Evolutionary conservation across 2,797 vertebrate genomes (phyloP), one percentile per base, ranked within the genome.

Genomic region (Urophycis tenuis): DNA sequence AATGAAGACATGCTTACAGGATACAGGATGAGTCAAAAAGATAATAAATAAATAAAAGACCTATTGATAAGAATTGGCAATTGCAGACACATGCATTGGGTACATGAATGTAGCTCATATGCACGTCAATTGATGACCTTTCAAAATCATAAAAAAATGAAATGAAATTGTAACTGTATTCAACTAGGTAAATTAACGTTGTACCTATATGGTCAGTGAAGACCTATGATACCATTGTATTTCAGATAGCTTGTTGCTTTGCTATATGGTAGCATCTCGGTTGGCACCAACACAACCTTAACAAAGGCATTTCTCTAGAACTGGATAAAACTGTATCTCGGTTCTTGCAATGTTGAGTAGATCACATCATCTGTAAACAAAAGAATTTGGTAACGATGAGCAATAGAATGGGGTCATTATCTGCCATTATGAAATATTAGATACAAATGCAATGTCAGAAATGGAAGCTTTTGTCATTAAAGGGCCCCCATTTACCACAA

Each of bases 251-350:
- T 29, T 25, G 1, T 25, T 67, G 60, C 25, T 60, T 60, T 60
- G 22, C 8, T n/a, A 22, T 25, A 60, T 60, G 6, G 7, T 25
- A n/a, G 53, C 53, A 7, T 60, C 6, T 60, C 12, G 25, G 11
- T 67, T 29, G 9, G 9, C 60, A 67, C n/a, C 17, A 31, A 74
- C 31, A 31, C 25, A 19, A 2, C 31, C 71, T 78, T 82, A 77
- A 60, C 25, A 67, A 32, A 60, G 34, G 39, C 3, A 41, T 72
- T 70, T 29, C 49, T 53, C 86, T 85, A 93, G 84, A 88, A 91
- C 6, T 85, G 87, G 81, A 93, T 88, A 1, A 91, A 31, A 53
- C 92, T 92, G 88, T 94, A 93, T 6, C 79, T 83, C 29, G 85
- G 22, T 0, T 92, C 91, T 53, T 85, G 73, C 80, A 90, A 86